These are phyloP conservation scores for Sabellastarte sp. DNA, from an alignment of 2,888 invertebrate species.

Conservation along the genomic window DNA sequence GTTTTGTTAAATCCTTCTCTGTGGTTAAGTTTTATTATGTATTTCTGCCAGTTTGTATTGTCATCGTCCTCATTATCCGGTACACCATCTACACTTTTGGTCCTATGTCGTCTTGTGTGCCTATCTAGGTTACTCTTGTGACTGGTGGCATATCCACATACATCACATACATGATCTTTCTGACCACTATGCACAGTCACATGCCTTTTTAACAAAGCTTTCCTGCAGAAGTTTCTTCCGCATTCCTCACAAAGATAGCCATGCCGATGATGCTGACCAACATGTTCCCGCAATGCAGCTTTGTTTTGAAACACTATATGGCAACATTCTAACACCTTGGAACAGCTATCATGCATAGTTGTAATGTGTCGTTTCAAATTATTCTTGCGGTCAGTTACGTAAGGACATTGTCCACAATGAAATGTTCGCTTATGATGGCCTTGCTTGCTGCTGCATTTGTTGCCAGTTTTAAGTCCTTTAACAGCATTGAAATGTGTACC, in stretches of 20 bases:
- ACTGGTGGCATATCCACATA: conserved; percentile 57
- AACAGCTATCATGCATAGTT: conserved; percentile 53
- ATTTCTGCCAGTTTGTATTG: background rate
- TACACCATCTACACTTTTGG: too few species aligned
- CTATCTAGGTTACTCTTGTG: conserved; percentile 59
- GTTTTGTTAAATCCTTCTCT: too few species aligned
- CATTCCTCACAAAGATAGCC: conserved; percentile 56
- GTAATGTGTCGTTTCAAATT: conserved; percentile 56
- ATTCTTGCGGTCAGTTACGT: conserved; percentile 50
- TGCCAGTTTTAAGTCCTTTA: too few species aligned
- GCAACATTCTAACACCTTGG: conserved; percentile 48
- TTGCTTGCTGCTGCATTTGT: too few species aligned
- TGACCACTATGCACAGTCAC: conserved; percentile 59
- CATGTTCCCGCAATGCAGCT: conserved; percentile 55
- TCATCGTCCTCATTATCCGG: too few species aligned
- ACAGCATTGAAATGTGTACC: too few species aligned
- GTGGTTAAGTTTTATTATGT: too few species aligned
- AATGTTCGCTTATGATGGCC: conserved; percentile 21
- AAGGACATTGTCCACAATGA: conserved; percentile 45
- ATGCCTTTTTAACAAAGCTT: conserved; percentile 58
- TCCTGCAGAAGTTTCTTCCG: conserved; percentile 53
- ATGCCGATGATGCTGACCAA: conserved; percentile 46
- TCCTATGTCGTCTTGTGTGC: conserved; percentile 46
- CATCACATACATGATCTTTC: conserved; percentile 54
- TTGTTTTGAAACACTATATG: conserved; percentile 50